phyloP scores from a whole-genome alignment of 1,140 invertebrate species.

The Brachionus rotundiformis region DNA sequence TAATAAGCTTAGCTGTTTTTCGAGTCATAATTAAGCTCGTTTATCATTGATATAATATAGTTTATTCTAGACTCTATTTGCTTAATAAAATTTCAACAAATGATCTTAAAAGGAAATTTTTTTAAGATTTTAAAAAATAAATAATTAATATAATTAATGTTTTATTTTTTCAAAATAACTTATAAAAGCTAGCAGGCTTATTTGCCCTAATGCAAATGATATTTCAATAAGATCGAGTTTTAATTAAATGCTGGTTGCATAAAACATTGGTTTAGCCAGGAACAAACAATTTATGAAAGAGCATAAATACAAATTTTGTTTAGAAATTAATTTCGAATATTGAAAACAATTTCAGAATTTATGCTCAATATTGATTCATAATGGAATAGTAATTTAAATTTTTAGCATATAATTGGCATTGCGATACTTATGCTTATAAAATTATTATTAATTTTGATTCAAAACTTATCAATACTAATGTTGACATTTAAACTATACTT shows the following conservation, averaged over 20 bases:
- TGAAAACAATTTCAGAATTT: not conserved
- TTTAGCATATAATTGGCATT: not conserved
- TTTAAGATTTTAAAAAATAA: not conserved
- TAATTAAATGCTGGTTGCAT: not conserved
- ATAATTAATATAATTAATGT: not conserved
- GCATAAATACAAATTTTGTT: not conserved
- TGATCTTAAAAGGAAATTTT: not conserved
- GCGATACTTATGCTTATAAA: not conserved
- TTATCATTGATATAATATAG: not conserved
- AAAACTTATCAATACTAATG: too few species aligned
- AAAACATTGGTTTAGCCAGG: not conserved
- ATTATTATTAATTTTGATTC: too few species aligned
- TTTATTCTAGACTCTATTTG: too few species aligned
- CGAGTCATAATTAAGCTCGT: too few species aligned
- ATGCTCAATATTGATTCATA: not conserved
- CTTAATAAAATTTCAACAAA: too few species aligned
- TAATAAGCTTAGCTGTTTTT: too few species aligned
- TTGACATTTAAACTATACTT: too few species aligned
- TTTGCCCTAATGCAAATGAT: not conserved
- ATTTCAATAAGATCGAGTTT: not conserved
- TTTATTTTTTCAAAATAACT: not conserved
- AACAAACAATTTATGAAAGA: not conserved
- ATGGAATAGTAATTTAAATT: not conserved
- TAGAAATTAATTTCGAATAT: not conserved
- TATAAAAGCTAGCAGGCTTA: too few species aligned